phyloP scores from a whole-genome alignment of 2,888 invertebrate species.

The Hecatera dysodea region DNA sequence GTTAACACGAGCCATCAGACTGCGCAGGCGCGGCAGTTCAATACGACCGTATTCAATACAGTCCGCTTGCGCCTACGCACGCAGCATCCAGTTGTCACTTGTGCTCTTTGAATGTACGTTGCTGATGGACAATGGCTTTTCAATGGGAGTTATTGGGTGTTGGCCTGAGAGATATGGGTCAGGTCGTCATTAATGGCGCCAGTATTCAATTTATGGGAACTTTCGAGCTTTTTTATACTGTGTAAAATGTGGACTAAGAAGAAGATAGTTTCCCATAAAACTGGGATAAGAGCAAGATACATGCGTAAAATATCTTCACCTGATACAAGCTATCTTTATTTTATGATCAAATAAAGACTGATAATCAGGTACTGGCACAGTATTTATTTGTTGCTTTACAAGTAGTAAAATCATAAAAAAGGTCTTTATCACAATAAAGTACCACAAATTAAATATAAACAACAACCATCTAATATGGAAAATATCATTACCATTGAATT shows the following conservation, averaged over 20 bases:
- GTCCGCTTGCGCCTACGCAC: not conserved
- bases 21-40: slow-evolving; percentile 77
- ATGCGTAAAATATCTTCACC: not conserved
- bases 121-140: slow-evolving; percentile 84
- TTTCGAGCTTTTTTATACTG: not conserved
- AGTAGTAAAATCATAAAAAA: not conserved
- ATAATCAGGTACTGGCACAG: not conserved
- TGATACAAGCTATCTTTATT: not conserved
- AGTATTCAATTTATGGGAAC: slow-evolving; percentile 3
- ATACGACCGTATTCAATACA: slow-evolving; percentile 82
- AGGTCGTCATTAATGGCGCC: slow-evolving; percentile 22
- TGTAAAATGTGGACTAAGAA: not conserved
- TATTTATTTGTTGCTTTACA: not conserved
- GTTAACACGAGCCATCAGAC: slow-evolving; percentile 69
- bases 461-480: slow-evolving; percentile 52
- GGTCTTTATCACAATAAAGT: not conserved
- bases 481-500: slow-evolving; percentile 64
- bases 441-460: slow-evolving; percentile 18
- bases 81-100: slow-evolving; percentile 87
- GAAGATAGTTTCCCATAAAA: not conserved
- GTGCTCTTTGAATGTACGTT: slow-evolving; percentile 81
- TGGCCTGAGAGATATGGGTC: slow-evolving; percentile 53
- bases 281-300: not conserved
- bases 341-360: not conserved
- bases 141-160: slow-evolving; percentile 53